These are phyloP conservation scores for Cephus runcator DNA, from an alignment of 2,888 invertebrate genomes.

Conservation along the genomic window DNA sequence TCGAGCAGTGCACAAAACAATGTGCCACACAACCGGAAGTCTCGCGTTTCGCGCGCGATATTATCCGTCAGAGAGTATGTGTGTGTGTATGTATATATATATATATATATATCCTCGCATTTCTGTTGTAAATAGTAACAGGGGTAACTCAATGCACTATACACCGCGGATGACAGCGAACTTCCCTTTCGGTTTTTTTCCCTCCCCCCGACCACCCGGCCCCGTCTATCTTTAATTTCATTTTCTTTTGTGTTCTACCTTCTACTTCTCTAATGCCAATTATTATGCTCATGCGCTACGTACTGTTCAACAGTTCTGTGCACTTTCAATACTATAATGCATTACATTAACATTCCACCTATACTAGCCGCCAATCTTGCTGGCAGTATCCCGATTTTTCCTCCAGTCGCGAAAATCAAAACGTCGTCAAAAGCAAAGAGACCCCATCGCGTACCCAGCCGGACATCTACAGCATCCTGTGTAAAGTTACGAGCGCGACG, in stretches of 20 bases:
- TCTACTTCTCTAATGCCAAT: background rate
- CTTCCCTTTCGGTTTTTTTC: background rate
- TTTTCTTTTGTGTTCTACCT: background rate
- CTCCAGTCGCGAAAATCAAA: background rate
- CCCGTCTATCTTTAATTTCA: background rate
- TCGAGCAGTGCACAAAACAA: slow-evolving; percentile 51
- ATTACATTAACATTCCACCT: slow-evolving; percentile 9
- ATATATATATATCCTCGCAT: background rate
- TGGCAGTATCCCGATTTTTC: background rate
- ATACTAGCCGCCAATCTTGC: slow-evolving; percentile 13
- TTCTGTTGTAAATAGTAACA: background rate
- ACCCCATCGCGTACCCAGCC: background rate
- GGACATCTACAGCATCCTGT: background rate
- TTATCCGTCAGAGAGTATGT: slow-evolving; percentile 36
- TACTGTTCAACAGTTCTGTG: slow-evolving; percentile 19
- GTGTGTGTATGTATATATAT: background rate
- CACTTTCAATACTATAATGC: slow-evolving; percentile 17
- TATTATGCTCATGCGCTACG: background rate
- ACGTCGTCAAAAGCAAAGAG: background rate
- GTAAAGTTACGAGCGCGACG: background rate
- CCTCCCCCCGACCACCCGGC: background rate
- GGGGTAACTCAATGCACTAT: background rate
- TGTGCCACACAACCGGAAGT: slow-evolving; percentile 40
- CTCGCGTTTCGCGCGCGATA: slow-evolving; percentile 24
- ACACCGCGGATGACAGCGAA: background rate